Conservation (phyloP, 1,140 invertebrate genomes). For the Ooceraea biroi region DNA sequence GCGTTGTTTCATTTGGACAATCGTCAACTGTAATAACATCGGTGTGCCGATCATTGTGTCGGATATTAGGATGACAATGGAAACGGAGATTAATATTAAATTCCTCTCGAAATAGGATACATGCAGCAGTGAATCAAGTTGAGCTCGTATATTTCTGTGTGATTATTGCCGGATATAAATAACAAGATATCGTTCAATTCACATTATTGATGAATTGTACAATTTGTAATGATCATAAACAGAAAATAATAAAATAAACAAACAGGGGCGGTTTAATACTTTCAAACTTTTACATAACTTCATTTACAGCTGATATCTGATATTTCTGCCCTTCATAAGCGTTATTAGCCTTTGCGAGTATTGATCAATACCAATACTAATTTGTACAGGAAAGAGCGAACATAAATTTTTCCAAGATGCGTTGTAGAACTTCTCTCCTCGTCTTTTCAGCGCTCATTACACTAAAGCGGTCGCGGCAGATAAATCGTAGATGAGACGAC, state of each 20-base stretch:
- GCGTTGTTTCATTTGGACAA: slow-evolving; percentile 24
- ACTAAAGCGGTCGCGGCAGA: slow-evolving; percentile 63
- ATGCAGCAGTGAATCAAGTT: too few species aligned
- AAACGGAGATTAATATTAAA: slow-evolving; percentile 45
- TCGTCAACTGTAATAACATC: neutral
- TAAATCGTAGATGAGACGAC: slow-evolving; percentile 67
- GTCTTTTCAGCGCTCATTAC: slow-evolving; percentile 48
- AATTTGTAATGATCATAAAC: too few species aligned
- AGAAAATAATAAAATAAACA: too few species aligned
- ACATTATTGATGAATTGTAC: too few species aligned
- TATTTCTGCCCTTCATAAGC: too few species aligned
- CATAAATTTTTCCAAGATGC: too few species aligned
- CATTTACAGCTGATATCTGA: slow-evolving; percentile 12
- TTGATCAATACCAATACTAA: too few species aligned
- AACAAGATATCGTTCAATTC: neutral
- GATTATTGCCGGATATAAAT: neutral
- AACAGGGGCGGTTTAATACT: too few species aligned
- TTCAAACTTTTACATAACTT: too few species aligned
- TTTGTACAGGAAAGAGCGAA: too few species aligned
- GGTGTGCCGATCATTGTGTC: neutral
- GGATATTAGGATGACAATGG: slow-evolving; percentile 2
- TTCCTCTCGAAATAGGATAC: neutral
- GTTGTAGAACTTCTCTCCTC: too few species aligned
- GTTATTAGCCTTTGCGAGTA: too few species aligned
- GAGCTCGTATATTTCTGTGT: neutral